Percentiles rank a stretch among this genome's conserved stretches.
Evolutionary conservation across 2,888 invertebrate species (phyloP).

Genomic region (Neoitamus cyanurus): DNA sequence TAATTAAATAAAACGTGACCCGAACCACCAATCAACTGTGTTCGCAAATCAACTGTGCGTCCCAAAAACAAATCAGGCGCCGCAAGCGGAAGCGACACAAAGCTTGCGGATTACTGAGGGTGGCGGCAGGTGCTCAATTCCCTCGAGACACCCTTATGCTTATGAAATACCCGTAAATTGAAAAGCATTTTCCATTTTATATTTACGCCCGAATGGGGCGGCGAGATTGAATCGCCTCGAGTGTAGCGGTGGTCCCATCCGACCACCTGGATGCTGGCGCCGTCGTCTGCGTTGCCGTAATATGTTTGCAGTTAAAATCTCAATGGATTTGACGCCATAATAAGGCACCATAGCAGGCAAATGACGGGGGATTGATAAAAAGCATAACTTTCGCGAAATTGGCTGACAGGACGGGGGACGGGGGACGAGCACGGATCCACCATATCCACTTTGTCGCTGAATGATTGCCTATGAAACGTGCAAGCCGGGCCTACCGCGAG

Average conservation of each 20-base stretch:
- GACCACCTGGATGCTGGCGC: neutral
- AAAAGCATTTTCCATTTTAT: conserved; percentile 24
- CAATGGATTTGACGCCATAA: conserved; percentile 7
- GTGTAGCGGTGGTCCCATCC: neutral
- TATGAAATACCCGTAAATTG: conserved; percentile 14
- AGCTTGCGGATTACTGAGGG: neutral
- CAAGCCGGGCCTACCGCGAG: neutral
- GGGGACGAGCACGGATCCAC: neutral
- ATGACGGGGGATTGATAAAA: conserved; percentile 10
- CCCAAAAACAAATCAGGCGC: neutral
- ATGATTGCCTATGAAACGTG: conserved; percentile 21
- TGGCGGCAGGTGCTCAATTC: neutral
- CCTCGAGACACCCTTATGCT: neutral
- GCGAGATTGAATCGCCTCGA: neutral
- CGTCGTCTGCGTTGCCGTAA: neutral
- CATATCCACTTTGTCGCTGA: conserved; percentile 7
- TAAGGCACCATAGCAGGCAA: neutral
- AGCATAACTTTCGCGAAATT: neutral
- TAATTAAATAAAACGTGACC: neutral
- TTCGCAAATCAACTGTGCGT: neutral
- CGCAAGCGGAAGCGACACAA: neutral
- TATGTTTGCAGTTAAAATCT: conserved; percentile 9
- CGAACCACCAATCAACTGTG: neutral
- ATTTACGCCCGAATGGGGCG: neutral
- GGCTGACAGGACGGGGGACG: neutral